Percentiles rank a stretch among this genome's conserved stretches.
phyloP scores from a whole-genome alignment of 2,888 invertebrate species.

The Ormyrus pomaceus region DNA sequence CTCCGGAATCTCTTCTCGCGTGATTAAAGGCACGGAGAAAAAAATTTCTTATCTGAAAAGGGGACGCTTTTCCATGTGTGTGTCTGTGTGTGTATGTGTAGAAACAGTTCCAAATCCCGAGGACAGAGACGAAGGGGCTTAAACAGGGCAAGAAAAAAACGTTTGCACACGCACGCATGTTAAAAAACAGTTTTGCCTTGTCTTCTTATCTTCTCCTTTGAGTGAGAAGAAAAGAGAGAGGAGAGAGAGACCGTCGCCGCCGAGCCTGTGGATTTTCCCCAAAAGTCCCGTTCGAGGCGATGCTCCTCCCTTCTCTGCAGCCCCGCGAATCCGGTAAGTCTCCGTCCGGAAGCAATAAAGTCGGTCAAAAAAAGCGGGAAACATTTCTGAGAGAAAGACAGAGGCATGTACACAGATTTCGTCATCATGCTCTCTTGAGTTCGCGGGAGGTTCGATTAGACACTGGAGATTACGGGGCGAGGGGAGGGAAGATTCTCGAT shows the following conservation, averaged over 20 bases:
- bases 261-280: slow-evolving; percentile 46
- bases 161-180: slow-evolving; percentile 4
- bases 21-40: neutral
- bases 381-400: too few relatives aligned
- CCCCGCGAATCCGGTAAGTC: slow-evolving; percentile 41
- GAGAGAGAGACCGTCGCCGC: slow-evolving; percentile 24
- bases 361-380: neutral
- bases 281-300: slow-evolving; percentile 50
- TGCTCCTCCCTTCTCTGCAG: slow-evolving; percentile 43
- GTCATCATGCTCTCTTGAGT: too few relatives aligned
- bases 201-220: slow-evolving; percentile 23
- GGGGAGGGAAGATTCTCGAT: neutral
- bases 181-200: slow-evolving; percentile 20
- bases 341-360: neutral
- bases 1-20: slow-evolving; percentile 1
- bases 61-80: neutral
- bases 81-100: neutral
- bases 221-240: slow-evolving; percentile 25
- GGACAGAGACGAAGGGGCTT: neutral
- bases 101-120: slow-evolving; percentile 2
- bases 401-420: too few relatives aligned
- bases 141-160: neutral
- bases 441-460: too few relatives aligned
- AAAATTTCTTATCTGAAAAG: neutral
- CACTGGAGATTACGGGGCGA: too few relatives aligned